phyloP scores from a whole-genome alignment of 2,797 vertebrate species.

The Sebastes variabilis region DNA sequence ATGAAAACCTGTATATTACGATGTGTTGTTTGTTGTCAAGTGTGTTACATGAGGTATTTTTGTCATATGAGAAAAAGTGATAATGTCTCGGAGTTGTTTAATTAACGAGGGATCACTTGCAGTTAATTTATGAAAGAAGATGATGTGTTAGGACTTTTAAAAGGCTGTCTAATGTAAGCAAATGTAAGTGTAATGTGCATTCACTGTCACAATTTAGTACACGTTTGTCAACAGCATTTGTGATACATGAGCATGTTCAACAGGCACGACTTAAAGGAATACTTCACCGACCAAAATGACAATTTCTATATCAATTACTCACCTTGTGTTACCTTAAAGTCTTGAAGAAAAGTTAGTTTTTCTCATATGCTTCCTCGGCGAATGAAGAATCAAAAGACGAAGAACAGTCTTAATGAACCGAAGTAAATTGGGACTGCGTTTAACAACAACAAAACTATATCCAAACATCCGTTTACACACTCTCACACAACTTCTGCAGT shows the following conservation, averaged over 20 bases:
- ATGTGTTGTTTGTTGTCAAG: neutral
- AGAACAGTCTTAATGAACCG: neutral
- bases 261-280: neutral
- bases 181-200: neutral
- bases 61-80: neutral
- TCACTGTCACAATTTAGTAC: neutral
- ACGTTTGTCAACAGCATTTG: neutral
- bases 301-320: neutral
- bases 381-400: neutral
- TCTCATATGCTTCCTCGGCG: fast-evolving
- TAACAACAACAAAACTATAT: neutral
- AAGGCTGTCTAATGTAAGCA: neutral
- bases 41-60: neutral
- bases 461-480: neutral
- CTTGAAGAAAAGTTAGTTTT: no score
- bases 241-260: neutral
- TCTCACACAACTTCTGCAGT: no score
- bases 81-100: neutral
- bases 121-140: neutral
- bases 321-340: neutral
- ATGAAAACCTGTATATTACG: neutral
- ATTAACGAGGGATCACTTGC: neutral
- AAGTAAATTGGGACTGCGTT: neutral
- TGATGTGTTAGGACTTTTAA: neutral
- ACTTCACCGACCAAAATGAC: neutral